Evolutionary conservation across 2,888 invertebrate species (phyloP), one percentile per base, ranked within the genome.

Genomic region (Tineola bisselliella): DNA sequence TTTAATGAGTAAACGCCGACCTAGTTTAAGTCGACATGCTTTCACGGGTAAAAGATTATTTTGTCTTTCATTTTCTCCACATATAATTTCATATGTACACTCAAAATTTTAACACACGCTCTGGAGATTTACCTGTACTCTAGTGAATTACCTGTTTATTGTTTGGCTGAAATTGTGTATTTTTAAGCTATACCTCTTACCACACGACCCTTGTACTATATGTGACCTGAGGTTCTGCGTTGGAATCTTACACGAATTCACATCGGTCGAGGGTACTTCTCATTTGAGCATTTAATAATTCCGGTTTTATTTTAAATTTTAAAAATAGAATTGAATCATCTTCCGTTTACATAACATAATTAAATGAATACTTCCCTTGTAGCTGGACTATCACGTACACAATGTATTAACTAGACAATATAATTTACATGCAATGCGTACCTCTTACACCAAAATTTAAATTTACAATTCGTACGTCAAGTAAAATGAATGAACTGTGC

Each of bases 381-480:
- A 38, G n/a, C 38, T 38, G 38, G 38, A 38, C 38, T 38, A 10
- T 38, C 38, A 38, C 38, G 38, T 38, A 10, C 38, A 48, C 48
- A 17, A 15, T 13, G 15, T 48, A 13, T 48, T 48, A 48, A 48
- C 13, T 48, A 15, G 15, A 48, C 38, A 38, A 17, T 48, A 17
- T 13, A 17, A 62, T 59, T 62, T 52, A 48, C 58, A 52, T 44
- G 52, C 52, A 59, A 62, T 52, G 59, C 52, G 61, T 62, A 13
- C 18, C 33, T 57, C 59, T 52, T 52, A 33, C 19, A 30, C 58
- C 73, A 79, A 79, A 77, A 78, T 79, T 80, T 77, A 77, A 31
- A 72, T 72, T 74, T 79, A 79, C 77, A 79, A 78, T 80, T 79
- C 79, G 76, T 73, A 70, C 69, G 77, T 76, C 75, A 76, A 67